Percentiles rank a stretch among this genome's conserved stretches.
These are phyloP conservation scores for Caenorhabditis afra DNA, from an alignment of 2,888 invertebrate genomes.

Conservation along the genomic window DNA sequence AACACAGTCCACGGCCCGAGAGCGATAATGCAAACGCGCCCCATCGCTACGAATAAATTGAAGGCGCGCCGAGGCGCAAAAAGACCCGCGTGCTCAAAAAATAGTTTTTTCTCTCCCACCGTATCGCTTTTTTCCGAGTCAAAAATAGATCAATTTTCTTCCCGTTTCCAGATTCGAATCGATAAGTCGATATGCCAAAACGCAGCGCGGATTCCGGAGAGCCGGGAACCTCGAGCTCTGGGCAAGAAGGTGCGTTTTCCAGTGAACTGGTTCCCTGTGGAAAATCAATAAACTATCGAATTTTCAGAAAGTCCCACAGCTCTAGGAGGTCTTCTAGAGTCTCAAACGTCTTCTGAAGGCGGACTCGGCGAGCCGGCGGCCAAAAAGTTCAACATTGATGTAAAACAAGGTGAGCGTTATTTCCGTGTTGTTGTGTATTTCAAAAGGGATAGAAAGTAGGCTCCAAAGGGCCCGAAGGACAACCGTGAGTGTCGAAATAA, in stretches of 20 bases:
- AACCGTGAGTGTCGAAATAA: too few relatives aligned
- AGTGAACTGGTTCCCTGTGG: too few relatives aligned
- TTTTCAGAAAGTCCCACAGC: slow-evolving; percentile 11
- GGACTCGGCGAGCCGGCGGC: slow-evolving; percentile 17
- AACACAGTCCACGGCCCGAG: slow-evolving; percentile 2
- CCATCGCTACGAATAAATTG: slow-evolving; percentile 3
- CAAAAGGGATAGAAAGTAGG: background rate
- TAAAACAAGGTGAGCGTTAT: slow-evolving; percentile 24
- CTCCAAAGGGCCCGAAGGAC: too few relatives aligned
- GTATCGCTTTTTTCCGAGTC: too few relatives aligned
- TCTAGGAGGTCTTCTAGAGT: too few relatives aligned
- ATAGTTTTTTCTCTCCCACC: background rate
- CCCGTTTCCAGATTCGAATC: too few relatives aligned
- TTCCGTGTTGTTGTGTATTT: background rate
- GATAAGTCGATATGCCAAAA: slow-evolving; percentile 23
- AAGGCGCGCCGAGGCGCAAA: slow-evolving; percentile 22
- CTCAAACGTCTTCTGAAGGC: background rate
- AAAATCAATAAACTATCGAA: too few relatives aligned
- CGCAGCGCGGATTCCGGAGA: slow-evolving; percentile 12
- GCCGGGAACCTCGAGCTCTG: slow-evolving; percentile 24
- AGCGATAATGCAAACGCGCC: slow-evolving; percentile 16
- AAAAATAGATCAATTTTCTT: too few relatives aligned
- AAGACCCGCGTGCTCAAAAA: slow-evolving; percentile 33
- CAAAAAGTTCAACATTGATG: slow-evolving; percentile 21
- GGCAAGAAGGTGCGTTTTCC: slow-evolving; percentile 4